Base-by-base conservation (phyloP, 2,888 invertebrate genomes). In the Synanthedon vespiformis region DNA sequence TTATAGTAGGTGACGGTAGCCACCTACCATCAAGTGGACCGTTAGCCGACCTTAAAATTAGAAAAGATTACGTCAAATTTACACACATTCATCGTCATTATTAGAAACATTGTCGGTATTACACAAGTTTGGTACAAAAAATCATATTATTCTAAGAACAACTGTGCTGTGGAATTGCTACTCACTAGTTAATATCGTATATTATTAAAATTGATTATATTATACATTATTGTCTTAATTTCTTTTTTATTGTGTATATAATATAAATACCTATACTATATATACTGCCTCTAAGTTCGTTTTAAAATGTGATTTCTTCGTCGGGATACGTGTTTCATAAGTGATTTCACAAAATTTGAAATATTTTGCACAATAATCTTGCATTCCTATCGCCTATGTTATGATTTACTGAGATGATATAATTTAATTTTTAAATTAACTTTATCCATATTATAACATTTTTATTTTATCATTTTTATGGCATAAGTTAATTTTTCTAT, bases 151-250 rank as follows among this genome's bases (percentile, higher is more conserved):
- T 27, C 27, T 27, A 27, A 27, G 27, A 34, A 34, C 5, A 34
- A 61, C 60, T 71, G 70, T 72, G 72, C 74, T 77, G 73, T 76
- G 78, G 77, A 77, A 77, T 77, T 77, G 74, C 73, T 74, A 73
- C 70, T 70, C 64, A 70, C 65, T 72, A 72, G 64, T 14, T 48
- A 48, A 16, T 69, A 62, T 61, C 58, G 64, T 68, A 60, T 61
- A 6, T n/a, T 13, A 44, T 44, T 44, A 11, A 44, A 44, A 44
- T 44, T 44, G n/a, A 44, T 11, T 13, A 13, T 51, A 51, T 51
- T 51, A 41, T 41, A 44, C 8, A 34, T 34, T 34, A 10, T 34
- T 34, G 34, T 34, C 34, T 10, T 10, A 22, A 34, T 34, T 34
- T 34, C 34, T 34, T 41, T 51, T 44, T 51, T 51, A 44, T 27